phyloP scores from a whole-genome alignment of 2,113 vertebrate genomes.

The Gymnorhina tibicen region DNA sequence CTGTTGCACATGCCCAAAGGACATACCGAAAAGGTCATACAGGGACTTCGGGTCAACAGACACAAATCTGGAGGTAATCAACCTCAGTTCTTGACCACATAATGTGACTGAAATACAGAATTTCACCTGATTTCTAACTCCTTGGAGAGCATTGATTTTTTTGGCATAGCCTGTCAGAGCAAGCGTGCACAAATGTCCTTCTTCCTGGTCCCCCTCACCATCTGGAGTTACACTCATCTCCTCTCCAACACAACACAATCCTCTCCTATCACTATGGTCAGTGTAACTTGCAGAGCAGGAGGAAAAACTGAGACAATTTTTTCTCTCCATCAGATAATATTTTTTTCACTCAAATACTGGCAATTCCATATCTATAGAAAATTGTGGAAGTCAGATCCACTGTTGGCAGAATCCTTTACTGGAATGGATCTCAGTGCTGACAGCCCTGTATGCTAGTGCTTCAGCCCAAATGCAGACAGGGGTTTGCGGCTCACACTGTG shows the following conservation, averaged over 20 bases:
- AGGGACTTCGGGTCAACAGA: not conserved
- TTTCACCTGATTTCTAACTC: not conserved
- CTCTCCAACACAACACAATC: not conserved
- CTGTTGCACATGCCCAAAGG: not conserved
- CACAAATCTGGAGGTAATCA: not conserved
- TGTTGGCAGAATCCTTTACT: not conserved
- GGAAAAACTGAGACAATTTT: not conserved
- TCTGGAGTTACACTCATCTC: not conserved
- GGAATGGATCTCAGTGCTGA: not conserved
- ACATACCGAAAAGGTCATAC: not conserved
- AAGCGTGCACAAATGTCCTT: not conserved
- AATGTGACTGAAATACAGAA: not conserved
- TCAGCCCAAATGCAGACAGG: not conserved
- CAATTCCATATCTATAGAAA: not conserved
- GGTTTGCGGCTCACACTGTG: not conserved
- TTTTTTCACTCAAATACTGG: not conserved
- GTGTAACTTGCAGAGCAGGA: not conserved
- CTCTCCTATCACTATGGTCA: not conserved
- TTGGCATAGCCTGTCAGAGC: not conserved
- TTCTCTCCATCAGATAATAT: not conserved
- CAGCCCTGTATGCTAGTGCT: fast-evolving
- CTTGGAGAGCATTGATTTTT: not conserved
- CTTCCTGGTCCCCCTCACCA: not conserved
- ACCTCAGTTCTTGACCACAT: not conserved
- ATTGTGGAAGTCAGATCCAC: not conserved